These are phyloP conservation scores for Etheostoma nigrum DNA, from an alignment of 2,797 vertebrate genomes.

Conservation along the genomic window DNA sequence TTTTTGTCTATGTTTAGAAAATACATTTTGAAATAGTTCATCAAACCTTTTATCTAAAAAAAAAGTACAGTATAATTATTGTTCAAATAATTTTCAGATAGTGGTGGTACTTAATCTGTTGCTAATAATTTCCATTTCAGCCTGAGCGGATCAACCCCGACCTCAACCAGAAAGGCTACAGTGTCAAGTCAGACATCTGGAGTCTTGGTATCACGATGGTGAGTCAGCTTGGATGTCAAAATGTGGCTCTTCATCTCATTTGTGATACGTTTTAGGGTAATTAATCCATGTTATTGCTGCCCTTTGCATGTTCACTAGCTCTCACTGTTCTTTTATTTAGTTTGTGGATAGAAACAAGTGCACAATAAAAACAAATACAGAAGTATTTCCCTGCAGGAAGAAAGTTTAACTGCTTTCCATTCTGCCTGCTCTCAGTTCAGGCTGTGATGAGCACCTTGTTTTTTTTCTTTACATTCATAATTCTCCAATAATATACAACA, in stretches of 20 bases:
- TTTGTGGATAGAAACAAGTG: neutral
- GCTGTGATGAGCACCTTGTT: neutral
- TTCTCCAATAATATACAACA: neutral
- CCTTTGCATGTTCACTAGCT: neutral
- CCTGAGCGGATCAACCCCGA: slow-evolving; percentile 99
- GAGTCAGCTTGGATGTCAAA: slow-evolving; percentile 30
- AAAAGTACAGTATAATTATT: neutral
- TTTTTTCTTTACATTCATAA: neutral
- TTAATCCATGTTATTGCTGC: neutral
- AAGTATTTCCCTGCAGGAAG: slow-evolving; percentile 6
- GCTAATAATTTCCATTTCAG: slow-evolving; percentile 74
- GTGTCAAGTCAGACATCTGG: slow-evolving; percentile 99
- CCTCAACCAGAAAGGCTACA: slow-evolving; percentile 99
- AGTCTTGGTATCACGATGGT: slow-evolving; percentile 99
- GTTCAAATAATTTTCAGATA: neutral
- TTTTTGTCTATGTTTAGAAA: neutral
- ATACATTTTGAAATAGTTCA: neutral
- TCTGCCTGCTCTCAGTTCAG: neutral
- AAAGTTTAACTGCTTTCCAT: neutral
- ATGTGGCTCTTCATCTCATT: neutral
- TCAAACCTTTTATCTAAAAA: no score
- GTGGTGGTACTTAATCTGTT: slow-evolving; percentile 6
- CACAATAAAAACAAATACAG: neutral
- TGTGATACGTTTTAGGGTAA: neutral
- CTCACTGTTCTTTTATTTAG: neutral